A percentile compares a stretch with the other conserved stretches of the same genome.
Evolutionary conservation across 2,113 vertebrate species (phyloP).

Genomic region (Lasiurus cinereus): DNA sequence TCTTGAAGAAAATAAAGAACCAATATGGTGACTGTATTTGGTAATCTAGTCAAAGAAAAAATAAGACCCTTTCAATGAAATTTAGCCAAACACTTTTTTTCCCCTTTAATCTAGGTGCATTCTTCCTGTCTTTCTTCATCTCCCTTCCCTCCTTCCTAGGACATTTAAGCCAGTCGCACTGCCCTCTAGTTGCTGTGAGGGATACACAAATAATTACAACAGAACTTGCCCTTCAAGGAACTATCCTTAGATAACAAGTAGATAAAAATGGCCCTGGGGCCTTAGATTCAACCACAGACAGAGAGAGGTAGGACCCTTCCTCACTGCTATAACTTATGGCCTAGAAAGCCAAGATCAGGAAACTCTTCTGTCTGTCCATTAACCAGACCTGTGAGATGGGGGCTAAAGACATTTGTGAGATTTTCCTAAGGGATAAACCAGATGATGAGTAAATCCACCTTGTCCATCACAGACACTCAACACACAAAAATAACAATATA

Average conservation of each 20-base stretch:
- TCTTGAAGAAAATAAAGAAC: not conserved
- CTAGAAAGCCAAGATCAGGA: not conserved
- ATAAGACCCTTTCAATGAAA: not conserved
- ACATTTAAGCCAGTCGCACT: not conserved
- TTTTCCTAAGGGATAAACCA: not conserved
- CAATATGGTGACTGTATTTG: not conserved
- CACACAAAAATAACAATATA: not conserved
- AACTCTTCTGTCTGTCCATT: not conserved
- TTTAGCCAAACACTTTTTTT: not conserved
- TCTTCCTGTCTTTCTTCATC: not conserved
- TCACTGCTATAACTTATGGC: not conserved
- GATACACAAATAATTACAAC: not conserved
- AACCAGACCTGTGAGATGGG: not conserved
- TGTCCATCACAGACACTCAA: not conserved
- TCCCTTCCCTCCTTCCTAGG: not conserved
- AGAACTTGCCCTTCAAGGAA: not conserved
- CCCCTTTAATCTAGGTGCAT: not conserved
- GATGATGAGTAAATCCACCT: not conserved
- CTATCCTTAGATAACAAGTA: rapidly evolving
- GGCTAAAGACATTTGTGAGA: not conserved
- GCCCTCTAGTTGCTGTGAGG: not conserved
- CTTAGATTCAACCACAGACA: not conserved
- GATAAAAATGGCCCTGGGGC: not conserved
- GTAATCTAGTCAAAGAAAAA: not conserved
- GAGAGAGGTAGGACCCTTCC: too few relatives aligned